A percentile compares a stretch with the other conserved stretches of the same genome.
phyloP scores from a whole-genome alignment of 2,113 vertebrate species.

The Atractosteus spatula region DNA sequence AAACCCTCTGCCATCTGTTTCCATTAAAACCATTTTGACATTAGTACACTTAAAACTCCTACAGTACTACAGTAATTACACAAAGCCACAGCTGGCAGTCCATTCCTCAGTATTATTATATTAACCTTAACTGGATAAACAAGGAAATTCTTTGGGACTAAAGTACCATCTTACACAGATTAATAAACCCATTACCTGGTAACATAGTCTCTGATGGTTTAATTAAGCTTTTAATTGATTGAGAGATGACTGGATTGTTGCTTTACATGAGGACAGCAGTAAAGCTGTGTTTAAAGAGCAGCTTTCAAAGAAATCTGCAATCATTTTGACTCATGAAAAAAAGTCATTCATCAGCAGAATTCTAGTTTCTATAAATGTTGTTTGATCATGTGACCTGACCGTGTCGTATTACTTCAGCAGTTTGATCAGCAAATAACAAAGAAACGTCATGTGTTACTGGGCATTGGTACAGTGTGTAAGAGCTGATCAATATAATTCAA shows the following conservation, averaged over 20 bases:
- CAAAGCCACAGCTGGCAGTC: background rate
- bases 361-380: no score
- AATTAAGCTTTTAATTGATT: background rate
- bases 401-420: no score
- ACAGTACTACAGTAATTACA: background rate
- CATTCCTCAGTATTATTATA: conserved; percentile 1
- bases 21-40: no score
- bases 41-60: no score
- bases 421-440: no score
- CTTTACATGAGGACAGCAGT: background rate
- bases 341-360: no score
- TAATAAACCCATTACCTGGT: background rate
- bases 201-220: background rate
- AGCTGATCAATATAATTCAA: no score
- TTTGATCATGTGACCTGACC: no score
- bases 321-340: no score
- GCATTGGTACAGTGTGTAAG: no score
- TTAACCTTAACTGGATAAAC: conserved; percentile 10
- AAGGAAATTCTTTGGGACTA: background rate
- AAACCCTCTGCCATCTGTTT: no score
- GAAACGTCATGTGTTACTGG: no score
- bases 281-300: background rate
- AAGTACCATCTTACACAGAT: background rate
- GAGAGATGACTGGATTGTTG: background rate
- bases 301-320: background rate